Evolutionary conservation across 2,113 vertebrate species (phyloP).

Genomic region (Triplophysa siluroides): DNA sequence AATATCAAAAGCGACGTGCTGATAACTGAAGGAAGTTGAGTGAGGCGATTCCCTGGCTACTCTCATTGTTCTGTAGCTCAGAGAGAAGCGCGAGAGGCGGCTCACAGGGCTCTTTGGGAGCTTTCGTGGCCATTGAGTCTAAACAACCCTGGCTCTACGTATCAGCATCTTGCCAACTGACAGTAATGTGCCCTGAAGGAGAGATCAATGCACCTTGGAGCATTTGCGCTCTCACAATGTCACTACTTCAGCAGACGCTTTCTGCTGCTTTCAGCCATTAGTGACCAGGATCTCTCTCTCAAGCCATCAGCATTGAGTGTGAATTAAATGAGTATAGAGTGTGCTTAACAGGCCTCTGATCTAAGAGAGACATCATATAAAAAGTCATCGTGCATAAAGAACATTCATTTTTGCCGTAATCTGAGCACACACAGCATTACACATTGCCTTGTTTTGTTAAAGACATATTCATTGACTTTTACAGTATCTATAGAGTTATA

Average conservation of each 20-base stretch:
- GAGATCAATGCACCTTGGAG: slow-evolving; percentile 17
- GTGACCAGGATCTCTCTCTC: neutral
- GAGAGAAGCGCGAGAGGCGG: neutral
- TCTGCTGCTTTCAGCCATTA: neutral
- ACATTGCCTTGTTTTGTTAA: no score
- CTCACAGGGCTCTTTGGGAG: neutral
- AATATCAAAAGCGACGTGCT: slow-evolving; percentile 10
- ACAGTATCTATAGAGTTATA: no score
- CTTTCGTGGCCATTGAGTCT: slow-evolving; percentile 13
- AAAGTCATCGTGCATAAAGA: neutral
- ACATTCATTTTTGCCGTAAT: neutral
- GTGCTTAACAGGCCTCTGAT: neutral
- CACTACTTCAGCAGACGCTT: neutral
- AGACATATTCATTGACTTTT: no score
- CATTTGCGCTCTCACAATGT: neutral
- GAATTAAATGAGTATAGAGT: neutral
- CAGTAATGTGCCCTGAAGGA: slow-evolving; percentile 22
- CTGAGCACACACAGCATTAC: no score
- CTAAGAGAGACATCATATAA: neutral
- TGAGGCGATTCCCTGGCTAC: neutral
- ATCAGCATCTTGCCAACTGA: slow-evolving; percentile 6
- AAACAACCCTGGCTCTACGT: slow-evolving; percentile 8
- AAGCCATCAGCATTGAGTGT: neutral
- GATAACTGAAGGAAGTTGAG: neutral
- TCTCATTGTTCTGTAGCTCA: neutral